Conservation (phyloP, 2,113 vertebrate genomes). For the Sebastes fasciatus region DNA sequence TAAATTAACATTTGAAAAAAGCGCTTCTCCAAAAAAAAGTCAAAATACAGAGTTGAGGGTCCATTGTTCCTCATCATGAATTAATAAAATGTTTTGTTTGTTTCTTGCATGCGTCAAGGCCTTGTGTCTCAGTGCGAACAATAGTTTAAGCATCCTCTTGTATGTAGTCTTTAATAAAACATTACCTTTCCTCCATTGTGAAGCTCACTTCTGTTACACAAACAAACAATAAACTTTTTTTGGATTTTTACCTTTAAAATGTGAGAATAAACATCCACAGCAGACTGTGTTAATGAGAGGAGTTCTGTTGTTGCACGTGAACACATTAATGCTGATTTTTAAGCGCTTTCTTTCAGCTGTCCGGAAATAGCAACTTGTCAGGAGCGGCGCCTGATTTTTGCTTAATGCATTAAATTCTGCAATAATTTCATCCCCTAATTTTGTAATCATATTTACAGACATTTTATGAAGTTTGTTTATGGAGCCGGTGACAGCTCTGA, state of each 20-base stretch:
- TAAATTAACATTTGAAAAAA: neutral
- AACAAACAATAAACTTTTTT: conserved; percentile 10
- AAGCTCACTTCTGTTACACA: conserved; percentile 1
- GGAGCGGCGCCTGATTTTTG: conserved; percentile 66
- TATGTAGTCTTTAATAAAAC: conserved; percentile 50
- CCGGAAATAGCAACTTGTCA: conserved; percentile 87
- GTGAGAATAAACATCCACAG: conserved; percentile 3
- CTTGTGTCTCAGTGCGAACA: conserved; percentile 33
- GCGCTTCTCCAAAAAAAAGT: neutral
- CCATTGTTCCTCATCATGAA: conserved; percentile 25
- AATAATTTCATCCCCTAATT: neutral
- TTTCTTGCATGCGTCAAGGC: conserved; percentile 7
- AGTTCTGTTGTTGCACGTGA: neutral
- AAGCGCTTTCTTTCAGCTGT: conserved; percentile 70
- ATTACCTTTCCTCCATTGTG: neutral
- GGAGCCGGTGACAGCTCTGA: conserved; percentile 51
- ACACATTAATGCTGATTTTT: conserved; percentile 39
- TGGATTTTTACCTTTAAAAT: neutral
- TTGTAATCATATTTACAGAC: conserved; percentile 31
- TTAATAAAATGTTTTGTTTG: conserved; percentile 37
- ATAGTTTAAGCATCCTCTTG: conserved; percentile 4
- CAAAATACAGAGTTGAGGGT: neutral
- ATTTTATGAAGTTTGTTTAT: conserved; percentile 58
- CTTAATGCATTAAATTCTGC: conserved; percentile 22
- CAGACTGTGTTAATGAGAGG: conserved; percentile 28